phyloP scores from a whole-genome alignment of 2,113 vertebrate genomes.

The Cranoglanis bouderius region DNA sequence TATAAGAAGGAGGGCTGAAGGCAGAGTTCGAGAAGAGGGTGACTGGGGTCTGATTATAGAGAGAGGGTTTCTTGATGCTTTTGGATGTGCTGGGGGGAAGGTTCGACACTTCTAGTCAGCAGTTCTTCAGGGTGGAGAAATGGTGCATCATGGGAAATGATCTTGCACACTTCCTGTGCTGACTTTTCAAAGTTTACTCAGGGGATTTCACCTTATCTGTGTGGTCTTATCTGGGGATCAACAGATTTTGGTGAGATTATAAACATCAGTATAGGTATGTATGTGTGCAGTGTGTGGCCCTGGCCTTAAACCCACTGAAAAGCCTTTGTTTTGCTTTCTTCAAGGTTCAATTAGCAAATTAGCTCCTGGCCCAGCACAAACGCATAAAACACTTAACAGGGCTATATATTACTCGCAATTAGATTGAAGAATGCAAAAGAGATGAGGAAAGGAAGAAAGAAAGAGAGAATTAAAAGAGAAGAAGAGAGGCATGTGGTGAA shows the following conservation, averaged over 20 bases:
- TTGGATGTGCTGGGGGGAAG: neutral
- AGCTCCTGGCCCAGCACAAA: neutral
- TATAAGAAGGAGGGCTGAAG: neutral
- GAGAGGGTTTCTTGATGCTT: neutral
- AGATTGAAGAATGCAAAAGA: conserved; percentile 7
- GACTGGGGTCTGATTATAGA: conserved; percentile 4
- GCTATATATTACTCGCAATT: conserved; percentile 27
- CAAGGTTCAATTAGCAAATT: conserved; percentile 21
- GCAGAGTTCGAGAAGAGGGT: neutral
- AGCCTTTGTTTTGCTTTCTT: neutral
- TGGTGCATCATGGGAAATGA: neutral
- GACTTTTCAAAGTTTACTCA: conserved; percentile 37
- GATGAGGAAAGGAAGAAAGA: conserved; percentile 1
- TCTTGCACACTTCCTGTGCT: neutral
- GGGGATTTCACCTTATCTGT: conserved; percentile 37
- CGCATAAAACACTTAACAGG: conserved; percentile 6
- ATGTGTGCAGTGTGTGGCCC: neutral
- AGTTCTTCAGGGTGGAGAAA: neutral
- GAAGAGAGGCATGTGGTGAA: conserved; percentile 48
- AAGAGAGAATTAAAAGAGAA: conserved; percentile 20
- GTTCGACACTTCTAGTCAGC: neutral
- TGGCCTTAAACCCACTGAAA: neutral
- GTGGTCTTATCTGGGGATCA: conserved; percentile 28
- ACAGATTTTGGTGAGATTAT: conserved; percentile 11
- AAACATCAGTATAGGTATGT: neutral